These are phyloP conservation scores for Bombyx mori DNA, from an alignment of 1,140 invertebrate genomes.

Conservation along the genomic window DNA sequence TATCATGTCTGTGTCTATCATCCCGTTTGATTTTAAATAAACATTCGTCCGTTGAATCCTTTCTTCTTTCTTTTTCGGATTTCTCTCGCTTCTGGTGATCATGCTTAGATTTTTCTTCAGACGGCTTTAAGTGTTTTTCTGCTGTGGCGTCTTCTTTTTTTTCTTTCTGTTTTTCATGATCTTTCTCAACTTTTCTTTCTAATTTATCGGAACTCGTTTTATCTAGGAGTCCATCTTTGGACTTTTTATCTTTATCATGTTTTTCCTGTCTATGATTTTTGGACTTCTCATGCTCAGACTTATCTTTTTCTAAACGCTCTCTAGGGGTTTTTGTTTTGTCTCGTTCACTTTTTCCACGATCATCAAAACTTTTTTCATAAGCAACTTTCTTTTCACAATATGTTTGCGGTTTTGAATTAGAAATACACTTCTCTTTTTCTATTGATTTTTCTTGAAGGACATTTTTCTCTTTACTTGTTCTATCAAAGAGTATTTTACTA, in stretches of 20 bases:
- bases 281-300: slow-evolving; percentile 58
- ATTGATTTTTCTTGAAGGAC: slow-evolving; percentile 18
- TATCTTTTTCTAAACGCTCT: slow-evolving; percentile 65
- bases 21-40: slow-evolving; percentile 47
- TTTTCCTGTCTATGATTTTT: slow-evolving; percentile 39
- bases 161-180: slow-evolving; percentile 39
- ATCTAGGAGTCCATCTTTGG: slow-evolving; percentile 63
- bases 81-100: slow-evolving; percentile 54
- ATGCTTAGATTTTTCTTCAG: slow-evolving; percentile 43
- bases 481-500: too few relatives aligned
- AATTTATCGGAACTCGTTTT: slow-evolving; percentile 55
- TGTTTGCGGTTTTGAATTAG: slow-evolving; percentile 16
- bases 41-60: slow-evolving; percentile 32
- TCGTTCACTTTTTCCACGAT: slow-evolving; percentile 39
- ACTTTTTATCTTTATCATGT: slow-evolving; percentile 54
- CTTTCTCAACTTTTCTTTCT: slow-evolving; percentile 47
- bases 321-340: slow-evolving; percentile 37
- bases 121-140: slow-evolving; percentile 36
- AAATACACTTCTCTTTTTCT: slow-evolving; percentile 33
- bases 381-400: slow-evolving; percentile 35
- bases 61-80: slow-evolving; percentile 48
- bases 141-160: slow-evolving; percentile 55
- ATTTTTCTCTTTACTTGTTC: slow-evolving; percentile 1
- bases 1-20: slow-evolving; percentile 52
- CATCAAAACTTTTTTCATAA: slow-evolving; percentile 39